Conservation (phyloP, 2,797 vertebrate species). For the Chelonia mydas region DNA sequence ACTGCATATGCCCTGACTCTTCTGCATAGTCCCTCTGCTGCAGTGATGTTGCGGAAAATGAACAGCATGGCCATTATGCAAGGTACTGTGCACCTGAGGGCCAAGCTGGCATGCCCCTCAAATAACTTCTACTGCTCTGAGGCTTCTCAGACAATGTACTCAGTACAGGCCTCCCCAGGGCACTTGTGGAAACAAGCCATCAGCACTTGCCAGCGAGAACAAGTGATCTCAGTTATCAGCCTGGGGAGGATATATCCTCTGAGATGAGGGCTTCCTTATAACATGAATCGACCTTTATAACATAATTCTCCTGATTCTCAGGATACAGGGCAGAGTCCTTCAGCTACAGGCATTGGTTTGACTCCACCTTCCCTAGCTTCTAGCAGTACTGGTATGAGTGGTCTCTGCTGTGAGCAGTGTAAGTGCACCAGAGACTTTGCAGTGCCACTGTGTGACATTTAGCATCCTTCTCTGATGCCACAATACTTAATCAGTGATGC, state of each 20-base stretch:
- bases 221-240: fast-evolving
- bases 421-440: neutral
- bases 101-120: neutral
- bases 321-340: neutral
- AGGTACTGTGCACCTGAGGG: conserved; percentile 74
- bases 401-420: neutral
- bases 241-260: neutral
- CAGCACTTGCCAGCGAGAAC: neutral
- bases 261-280: fast-evolving
- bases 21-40: conserved; percentile 87
- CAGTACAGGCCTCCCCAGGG: neutral
- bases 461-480: fast-evolving
- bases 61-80: conserved; percentile 93
- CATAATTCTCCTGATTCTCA: neutral
- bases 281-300: neutral
- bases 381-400: neutral
- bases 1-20: conserved; percentile 88
- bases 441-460: neutral
- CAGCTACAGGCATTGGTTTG: fast-evolving
- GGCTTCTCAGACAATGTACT: neutral
- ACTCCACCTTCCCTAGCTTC: neutral
- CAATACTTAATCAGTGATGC: neutral
- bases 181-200: neutral
- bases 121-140: neutral
- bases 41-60: conserved; percentile 84